Percentiles rank a stretch among this genome's conserved stretches.
Conservation (phyloP, 2,888 invertebrate species). For the Arctia plantaginis region DNA sequence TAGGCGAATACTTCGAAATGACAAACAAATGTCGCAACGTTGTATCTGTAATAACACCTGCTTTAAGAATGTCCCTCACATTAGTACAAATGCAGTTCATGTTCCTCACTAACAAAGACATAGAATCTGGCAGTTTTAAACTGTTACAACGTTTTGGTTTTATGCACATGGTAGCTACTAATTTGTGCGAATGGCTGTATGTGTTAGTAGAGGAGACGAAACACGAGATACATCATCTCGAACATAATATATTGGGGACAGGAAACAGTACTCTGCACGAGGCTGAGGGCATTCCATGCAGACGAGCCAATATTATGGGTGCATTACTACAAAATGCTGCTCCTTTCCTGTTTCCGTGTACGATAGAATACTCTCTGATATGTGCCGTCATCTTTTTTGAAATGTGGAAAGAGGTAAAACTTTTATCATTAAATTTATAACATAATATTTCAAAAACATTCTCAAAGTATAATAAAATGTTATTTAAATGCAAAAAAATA, state of each 20-base stretch:
- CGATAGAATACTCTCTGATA: constrained; percentile 96
- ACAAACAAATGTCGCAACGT: constrained; percentile 88
- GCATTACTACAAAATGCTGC: constrained; percentile 89
- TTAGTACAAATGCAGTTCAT: constrained; percentile 97
- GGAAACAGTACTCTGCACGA: constrained; percentile 55
- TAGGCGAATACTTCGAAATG: constrained; percentile 92
- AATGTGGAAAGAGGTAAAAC: constrained; percentile 95
- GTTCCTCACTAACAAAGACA: constrained; percentile 93
- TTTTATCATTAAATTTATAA: neutral
- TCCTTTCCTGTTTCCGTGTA: constrained; percentile 95
- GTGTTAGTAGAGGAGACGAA: constrained; percentile 95
- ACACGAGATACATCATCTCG: constrained; percentile 93
- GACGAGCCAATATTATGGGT: constrained; percentile 90
- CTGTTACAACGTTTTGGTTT: constrained; percentile 94
- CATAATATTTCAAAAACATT: neutral
- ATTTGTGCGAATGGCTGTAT: constrained; percentile 96
- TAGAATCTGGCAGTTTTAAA: constrained; percentile 88
- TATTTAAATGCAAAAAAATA: neutral
- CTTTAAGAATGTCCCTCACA: constrained; percentile 93
- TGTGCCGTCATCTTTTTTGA: constrained; percentile 95
- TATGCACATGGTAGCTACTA: constrained; percentile 98
- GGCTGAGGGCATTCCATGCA: constrained; percentile 74
- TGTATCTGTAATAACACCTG: constrained; percentile 92
- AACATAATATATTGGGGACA: constrained; percentile 70
- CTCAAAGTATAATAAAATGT: neutral